Percentiles rank a stretch among this genome's conserved stretches.
Conservation (phyloP, 2,888 invertebrate species). For the Eilema caniola region DNA sequence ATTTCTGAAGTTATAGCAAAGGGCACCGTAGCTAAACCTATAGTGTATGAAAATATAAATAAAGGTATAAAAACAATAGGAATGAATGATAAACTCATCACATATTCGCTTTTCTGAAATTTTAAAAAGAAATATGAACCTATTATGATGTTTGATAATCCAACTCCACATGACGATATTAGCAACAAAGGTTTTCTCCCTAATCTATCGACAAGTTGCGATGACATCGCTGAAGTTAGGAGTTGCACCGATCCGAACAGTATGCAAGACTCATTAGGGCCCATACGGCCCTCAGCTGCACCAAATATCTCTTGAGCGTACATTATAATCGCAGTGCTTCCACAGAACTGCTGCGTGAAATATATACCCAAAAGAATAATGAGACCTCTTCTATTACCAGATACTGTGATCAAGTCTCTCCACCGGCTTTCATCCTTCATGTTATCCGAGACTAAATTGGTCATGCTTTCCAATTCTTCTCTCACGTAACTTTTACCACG, state of each 20-base stretch:
- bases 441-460: constrained; percentile 82
- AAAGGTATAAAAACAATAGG: constrained; percentile 87
- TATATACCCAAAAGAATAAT: constrained; percentile 88
- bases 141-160: constrained; percentile 83
- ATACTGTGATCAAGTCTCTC: constrained; percentile 78
- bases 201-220: constrained; percentile 87
- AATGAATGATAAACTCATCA: constrained; percentile 83
- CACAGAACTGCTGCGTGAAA: constrained; percentile 88
- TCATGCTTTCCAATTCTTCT: constrained; percentile 86
- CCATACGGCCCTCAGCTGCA: constrained; percentile 80
- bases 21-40: constrained; percentile 88
- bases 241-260: constrained; percentile 85
- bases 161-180: constrained; percentile 86
- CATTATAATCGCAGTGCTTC: constrained; percentile 87
- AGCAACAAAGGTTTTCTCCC: constrained; percentile 88
- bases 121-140: constrained; percentile 87
- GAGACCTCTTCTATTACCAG: constrained; percentile 86
- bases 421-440: constrained; percentile 83
- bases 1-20: constrained; percentile 89
- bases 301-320: constrained; percentile 89
- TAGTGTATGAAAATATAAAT: constrained; percentile 88
- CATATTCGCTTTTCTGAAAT: constrained; percentile 75
- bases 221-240: constrained; percentile 85
- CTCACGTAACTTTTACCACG: constrained; percentile 85
- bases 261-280: constrained; percentile 83